Evolutionary conservation across 2,888 invertebrate species (phyloP).

Genomic region (Punctoribates punctum): DNA sequence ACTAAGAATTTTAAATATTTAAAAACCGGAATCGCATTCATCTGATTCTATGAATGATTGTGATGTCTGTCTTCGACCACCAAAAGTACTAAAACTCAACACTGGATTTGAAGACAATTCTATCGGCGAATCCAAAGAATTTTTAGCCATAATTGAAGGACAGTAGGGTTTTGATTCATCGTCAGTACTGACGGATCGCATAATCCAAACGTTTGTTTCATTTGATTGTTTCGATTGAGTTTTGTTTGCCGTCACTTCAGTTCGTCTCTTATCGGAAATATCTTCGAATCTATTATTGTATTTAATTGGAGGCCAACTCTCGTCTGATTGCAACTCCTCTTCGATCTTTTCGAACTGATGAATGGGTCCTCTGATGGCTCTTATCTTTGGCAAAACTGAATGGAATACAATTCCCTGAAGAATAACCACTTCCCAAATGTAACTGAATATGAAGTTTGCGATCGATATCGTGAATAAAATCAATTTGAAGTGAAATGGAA

Average conservation of each 20-base stretch:
- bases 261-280: not conserved
- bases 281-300: not conserved
- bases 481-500: slow-evolving; percentile 46
- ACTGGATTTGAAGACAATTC: not conserved
- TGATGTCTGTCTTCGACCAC: not conserved
- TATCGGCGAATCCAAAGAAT: not conserved
- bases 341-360: slow-evolving; percentile 45
- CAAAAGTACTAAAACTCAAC: not conserved
- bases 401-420: slow-evolving; percentile 27
- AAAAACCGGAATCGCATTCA: not conserved
- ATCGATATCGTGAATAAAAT: slow-evolving; percentile 45
- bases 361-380: slow-evolving; percentile 44
- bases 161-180: not conserved
- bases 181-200: not conserved
- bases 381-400: slow-evolving; percentile 42
- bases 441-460: slow-evolving; percentile 47
- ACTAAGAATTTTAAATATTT: not conserved
- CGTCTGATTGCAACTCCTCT: slow-evolving; percentile 37
- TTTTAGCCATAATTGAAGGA: slow-evolving; percentile 2
- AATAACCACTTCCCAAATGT: slow-evolving; percentile 47
- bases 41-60: not conserved
- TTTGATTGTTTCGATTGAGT: not conserved
- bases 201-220: slow-evolving; percentile 13
- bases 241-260: not conserved
- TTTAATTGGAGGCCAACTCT: slow-evolving; percentile 46